Evolutionary conservation across 2,797 vertebrate genomes (phyloP).

Genomic region (Anguilla obscura): DNA sequence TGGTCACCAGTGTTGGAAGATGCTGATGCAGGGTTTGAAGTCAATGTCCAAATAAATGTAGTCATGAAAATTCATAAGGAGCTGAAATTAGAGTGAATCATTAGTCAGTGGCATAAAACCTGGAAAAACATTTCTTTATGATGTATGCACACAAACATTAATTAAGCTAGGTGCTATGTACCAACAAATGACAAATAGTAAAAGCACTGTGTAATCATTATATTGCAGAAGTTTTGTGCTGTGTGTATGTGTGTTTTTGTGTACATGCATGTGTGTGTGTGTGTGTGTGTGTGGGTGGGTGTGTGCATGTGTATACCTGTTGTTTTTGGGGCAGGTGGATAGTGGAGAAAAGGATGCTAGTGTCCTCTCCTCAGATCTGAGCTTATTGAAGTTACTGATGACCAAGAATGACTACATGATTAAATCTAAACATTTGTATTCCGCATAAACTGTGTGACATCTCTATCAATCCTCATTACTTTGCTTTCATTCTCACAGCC

Average conservation of each 20-base stretch:
- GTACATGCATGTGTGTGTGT: neutral
- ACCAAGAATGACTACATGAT: neutral
- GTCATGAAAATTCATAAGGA: neutral
- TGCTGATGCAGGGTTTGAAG: neutral
- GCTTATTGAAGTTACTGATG: neutral
- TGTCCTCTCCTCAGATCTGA: neutral
- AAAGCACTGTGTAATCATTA: neutral
- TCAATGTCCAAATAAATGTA: neutral
- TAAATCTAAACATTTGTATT: conserved; percentile 13
- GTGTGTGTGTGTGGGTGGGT: too few relatives aligned
- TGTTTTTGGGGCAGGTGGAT: neutral
- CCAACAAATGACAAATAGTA: neutral
- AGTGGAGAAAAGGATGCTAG: neutral
- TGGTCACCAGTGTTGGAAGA: neutral
- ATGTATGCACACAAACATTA: neutral
- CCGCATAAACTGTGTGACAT: neutral
- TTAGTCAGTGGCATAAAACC: neutral
- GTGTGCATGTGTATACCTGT: too few relatives aligned
- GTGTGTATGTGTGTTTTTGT: neutral
- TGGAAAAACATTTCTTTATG: neutral
- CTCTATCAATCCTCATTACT: neutral
- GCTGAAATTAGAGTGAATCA: neutral
- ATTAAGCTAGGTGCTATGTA: neutral
- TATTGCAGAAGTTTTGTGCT: neutral
- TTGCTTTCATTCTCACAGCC: conserved; percentile 1